phyloP scores from a whole-genome alignment of 2,113 vertebrate genomes.

The Ascaphus truei region DNA sequence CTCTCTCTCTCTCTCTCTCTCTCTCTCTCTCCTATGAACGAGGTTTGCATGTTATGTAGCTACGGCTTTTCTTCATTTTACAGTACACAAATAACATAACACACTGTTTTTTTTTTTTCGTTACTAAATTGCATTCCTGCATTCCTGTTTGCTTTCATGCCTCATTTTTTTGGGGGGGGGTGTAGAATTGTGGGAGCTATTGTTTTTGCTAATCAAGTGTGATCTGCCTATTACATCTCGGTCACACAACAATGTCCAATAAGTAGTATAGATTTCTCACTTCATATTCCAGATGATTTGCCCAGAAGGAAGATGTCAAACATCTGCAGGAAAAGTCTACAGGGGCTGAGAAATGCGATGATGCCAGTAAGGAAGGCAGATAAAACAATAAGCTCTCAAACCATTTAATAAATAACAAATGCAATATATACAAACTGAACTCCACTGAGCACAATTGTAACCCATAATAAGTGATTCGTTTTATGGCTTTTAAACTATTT shows the following conservation, averaged over 20 bases:
- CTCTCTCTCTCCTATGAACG: too few species aligned
- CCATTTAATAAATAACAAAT: conserved; percentile 66
- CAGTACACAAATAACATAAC: conserved; percentile 8
- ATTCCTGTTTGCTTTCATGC: conserved; percentile 42
- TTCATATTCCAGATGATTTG: conserved; percentile 74
- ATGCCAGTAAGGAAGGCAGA: conserved; percentile 86
- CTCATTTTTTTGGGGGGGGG: conserved; percentile 58
- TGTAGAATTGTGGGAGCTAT: conserved; percentile 56
- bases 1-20: too few species aligned
- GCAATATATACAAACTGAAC: too few species aligned
- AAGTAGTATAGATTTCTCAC: conserved; percentile 73
- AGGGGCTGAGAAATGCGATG: conserved; percentile 87
- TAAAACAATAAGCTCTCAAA: conserved; percentile 82
- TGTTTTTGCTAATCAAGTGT: conserved; percentile 68
- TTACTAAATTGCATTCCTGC: too few species aligned
- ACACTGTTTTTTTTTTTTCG: too few species aligned
- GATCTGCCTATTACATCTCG: conserved; percentile 68
- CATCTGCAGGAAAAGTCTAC: conserved; percentile 85
- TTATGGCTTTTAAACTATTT: too few species aligned
- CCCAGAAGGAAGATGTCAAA: conserved; percentile 74
- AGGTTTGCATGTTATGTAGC: conserved; percentile 60
- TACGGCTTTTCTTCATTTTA: conserved; percentile 68
- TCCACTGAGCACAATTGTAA: not conserved
- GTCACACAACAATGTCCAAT: conserved; percentile 67
- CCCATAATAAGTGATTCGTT: not conserved